Base-by-base conservation (phyloP, 2,113 vertebrate species). In the Eira barbara region DNA sequence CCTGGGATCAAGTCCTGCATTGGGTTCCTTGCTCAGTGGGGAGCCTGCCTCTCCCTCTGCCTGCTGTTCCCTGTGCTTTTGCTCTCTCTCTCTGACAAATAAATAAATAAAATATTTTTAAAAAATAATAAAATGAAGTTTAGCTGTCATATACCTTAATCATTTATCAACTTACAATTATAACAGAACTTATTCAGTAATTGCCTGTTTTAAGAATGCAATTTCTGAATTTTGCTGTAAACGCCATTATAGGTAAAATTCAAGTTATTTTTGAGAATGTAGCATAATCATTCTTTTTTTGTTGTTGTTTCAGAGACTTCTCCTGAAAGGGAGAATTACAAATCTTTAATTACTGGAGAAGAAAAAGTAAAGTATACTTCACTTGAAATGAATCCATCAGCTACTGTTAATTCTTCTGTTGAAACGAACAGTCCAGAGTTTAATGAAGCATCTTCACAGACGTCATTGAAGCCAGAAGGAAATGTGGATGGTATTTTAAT, bases 261-360 rank as follows among this genome's bases (percentile, higher is more conserved):
- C 36, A 86, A 63, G n/a, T 59, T 59, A 55, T 39, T 95, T 78
- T 78, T 91, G 36, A 97, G 65, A 89, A 86, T 27, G 21, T 42
- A 94, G 6, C 83, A 67, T 91, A 3, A 59, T 65, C 93, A 94
- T 85, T 61, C 59, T 45, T 86, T 59, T 59, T 82, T 95, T 95
- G 39, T 96, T 97, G 89, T 93, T 98, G 94, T 96, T 94, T 89
- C 94, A 98, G 98, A 98, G 59, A 73, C 97, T 97, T 63, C 85
- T 97, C 59, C 80, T 95, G 97, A 98, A 96, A 96, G 12, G 52
- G 96, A 91, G 61, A 93, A 67, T 17, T 27, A 11, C 55, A 98
- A 96, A 76, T 81, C 93, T 1, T 93, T 98, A 95, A 47, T 91
- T 27, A 45, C 8, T 88, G 83, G 14, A 95, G 91, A 97, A 98